These are phyloP conservation scores for Bombus impatiens DNA, from an alignment of 1,140 invertebrate genomes.

Conservation along the genomic window DNA sequence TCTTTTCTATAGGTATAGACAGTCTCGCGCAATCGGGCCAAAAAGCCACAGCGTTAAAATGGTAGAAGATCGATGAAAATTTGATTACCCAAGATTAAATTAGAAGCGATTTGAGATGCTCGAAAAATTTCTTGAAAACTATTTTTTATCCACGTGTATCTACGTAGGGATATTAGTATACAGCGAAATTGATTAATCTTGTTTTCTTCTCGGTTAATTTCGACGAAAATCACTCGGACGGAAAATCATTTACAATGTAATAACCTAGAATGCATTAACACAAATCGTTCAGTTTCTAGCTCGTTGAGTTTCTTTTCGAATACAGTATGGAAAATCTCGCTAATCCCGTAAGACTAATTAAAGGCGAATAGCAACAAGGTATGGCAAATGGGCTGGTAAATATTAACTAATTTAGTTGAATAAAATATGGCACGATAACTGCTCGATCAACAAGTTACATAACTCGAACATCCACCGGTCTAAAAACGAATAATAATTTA, in stretches of 20 bases:
- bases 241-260: not conserved
- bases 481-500: constrained; percentile 4
- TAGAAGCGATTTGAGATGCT: too few relatives aligned
- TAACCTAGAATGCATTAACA: not conserved
- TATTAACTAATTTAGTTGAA: not conserved
- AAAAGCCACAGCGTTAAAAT: too few relatives aligned
- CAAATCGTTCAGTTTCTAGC: not conserved
- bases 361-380: too few relatives aligned
- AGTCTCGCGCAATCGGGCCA: too few relatives aligned
- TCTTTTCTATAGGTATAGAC: too few relatives aligned
- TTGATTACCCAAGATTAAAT: too few relatives aligned
- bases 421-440: not conserved
- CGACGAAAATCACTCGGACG: not conserved
- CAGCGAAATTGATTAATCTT: not conserved
- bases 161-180: not conserved
- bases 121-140: too few relatives aligned
- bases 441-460: not conserved
- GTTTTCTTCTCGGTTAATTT: not conserved
- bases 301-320: too few relatives aligned
- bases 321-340: not conserved
- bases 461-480: not conserved
- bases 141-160: too few relatives aligned
- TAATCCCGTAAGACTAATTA: not conserved
- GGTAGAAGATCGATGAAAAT: too few relatives aligned
- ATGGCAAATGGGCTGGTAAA: constrained; percentile 1